Conservation (phyloP, 1,140 invertebrate species). For the Drosophila triauraria region DNA sequence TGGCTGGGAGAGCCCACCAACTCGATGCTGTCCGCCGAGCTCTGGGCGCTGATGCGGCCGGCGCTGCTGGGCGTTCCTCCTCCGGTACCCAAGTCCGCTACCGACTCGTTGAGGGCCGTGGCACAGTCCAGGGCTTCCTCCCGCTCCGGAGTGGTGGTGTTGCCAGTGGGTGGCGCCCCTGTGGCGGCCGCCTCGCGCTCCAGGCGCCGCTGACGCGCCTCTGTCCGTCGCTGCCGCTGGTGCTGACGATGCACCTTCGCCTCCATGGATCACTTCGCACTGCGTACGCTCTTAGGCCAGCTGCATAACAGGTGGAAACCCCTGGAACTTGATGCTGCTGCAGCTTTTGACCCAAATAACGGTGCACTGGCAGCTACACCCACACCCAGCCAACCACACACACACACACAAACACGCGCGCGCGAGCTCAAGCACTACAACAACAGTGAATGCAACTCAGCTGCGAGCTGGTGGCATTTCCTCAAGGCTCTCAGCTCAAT, state of each 20-base stretch:
- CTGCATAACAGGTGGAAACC: conserved; percentile 73
- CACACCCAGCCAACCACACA: conserved; percentile 19
- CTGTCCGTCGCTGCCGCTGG: conserved; percentile 76
- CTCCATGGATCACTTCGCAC: conserved; percentile 56
- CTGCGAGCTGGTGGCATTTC: conserved; percentile 52
- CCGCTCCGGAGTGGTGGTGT: conserved; percentile 46
- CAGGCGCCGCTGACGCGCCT: conserved; percentile 70
- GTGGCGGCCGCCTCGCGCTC: conserved; percentile 68
- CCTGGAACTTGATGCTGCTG: conserved; percentile 46
- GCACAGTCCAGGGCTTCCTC: conserved; percentile 55
- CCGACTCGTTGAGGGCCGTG: conserved; percentile 61
- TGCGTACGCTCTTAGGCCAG: conserved; percentile 35
- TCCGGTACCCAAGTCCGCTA: conserved; percentile 26
- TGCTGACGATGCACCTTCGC: conserved; percentile 82
- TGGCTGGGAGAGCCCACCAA: conserved; percentile 73
- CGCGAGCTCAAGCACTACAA: conserved; percentile 29
- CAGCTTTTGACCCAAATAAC: conserved; percentile 77
- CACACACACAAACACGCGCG: conserved; percentile 20
- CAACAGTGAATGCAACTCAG: conserved; percentile 40
- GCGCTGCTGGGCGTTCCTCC: conserved; percentile 47
- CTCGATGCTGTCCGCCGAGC: conserved; percentile 74
- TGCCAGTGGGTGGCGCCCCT: conserved; percentile 17
- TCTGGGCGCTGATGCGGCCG: conserved; percentile 74
- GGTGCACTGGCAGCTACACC: conserved; percentile 55
- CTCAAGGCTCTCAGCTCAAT: conserved; percentile 39